Percentiles rank a stretch among this genome's conserved stretches.
These are phyloP conservation scores for Orthonychiurus folsomi DNA, from an alignment of 2,888 invertebrate species.

Conservation along the genomic window DNA sequence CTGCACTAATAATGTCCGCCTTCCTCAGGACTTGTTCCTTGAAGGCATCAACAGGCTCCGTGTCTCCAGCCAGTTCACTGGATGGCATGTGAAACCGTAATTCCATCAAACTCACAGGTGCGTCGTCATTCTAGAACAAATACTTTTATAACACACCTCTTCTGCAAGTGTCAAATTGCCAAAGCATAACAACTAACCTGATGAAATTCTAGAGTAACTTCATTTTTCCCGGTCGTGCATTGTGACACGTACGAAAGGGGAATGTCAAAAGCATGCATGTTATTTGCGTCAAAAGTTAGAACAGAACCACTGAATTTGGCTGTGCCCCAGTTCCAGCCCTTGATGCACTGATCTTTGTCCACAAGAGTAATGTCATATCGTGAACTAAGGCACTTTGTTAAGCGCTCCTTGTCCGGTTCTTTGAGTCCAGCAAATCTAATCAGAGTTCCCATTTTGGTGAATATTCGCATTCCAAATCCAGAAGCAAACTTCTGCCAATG, in stretches of 20 bases:
- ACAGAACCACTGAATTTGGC: conserved; percentile 85
- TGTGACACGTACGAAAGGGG: conserved; percentile 93
- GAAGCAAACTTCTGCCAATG: conserved; percentile 89
- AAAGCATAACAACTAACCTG: conserved; percentile 51
- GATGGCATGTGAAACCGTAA: conserved; percentile 97
- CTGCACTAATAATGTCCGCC: conserved; percentile 94
- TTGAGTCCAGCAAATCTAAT: conserved; percentile 91
- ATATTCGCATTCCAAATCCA: conserved; percentile 78
- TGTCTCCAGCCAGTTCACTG: conserved; percentile 69
- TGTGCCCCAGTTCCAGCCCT: conserved; percentile 99
- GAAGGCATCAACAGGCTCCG: conserved; percentile 91
- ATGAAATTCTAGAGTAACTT: conserved; percentile 96
- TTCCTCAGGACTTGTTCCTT: conserved; percentile 93
- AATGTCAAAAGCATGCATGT: conserved; percentile 84
- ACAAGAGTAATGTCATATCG: conserved; percentile 78
- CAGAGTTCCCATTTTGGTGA: conserved; percentile 77
- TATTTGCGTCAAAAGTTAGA: conserved; percentile 66
- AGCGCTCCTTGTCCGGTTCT: conserved; percentile 82
- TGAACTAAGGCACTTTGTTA: conserved; percentile 75
- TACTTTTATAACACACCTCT: neutral
- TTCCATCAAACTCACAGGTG: conserved; percentile 91
- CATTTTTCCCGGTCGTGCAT: conserved; percentile 92
- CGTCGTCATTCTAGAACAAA: conserved; percentile 80
- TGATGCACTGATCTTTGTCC: conserved; percentile 83
- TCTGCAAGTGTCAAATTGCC: neutral